Percentiles rank a stretch among this genome's conserved stretches.
Evolutionary conservation across 2,797 vertebrate species (phyloP).

Genomic region (Karalla daura): DNA sequence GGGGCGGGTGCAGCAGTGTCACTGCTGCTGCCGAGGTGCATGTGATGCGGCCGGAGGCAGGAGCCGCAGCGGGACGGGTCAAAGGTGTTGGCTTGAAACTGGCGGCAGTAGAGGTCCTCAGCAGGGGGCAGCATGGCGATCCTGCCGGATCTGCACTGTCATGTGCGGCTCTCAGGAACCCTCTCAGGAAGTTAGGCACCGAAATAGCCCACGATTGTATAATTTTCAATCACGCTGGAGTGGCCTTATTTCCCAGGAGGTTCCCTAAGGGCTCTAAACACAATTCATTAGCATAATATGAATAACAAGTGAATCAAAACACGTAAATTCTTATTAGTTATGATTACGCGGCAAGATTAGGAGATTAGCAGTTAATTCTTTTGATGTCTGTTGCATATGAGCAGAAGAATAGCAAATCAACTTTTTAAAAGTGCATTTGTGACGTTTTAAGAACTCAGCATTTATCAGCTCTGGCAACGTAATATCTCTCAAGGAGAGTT

Average conservation of each 20-base stretch:
- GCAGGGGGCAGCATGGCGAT: slow-evolving; percentile 52
- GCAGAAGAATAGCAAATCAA: neutral
- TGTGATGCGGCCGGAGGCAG: slow-evolving; percentile 73
- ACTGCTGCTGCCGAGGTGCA: slow-evolving; percentile 55
- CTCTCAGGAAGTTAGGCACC: slow-evolving; percentile 1
- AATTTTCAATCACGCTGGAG: slow-evolving; percentile 16
- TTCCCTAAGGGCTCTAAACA: slow-evolving; percentile 2
- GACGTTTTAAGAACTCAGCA: slow-evolving; percentile 15
- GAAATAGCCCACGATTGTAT: slow-evolving; percentile 31
- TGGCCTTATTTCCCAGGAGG: slow-evolving; percentile 65
- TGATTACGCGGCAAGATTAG: slow-evolving; percentile 17
- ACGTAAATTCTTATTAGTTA: slow-evolving; percentile 18
- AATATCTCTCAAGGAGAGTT: slow-evolving; percentile 6
- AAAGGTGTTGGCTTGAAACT: slow-evolving; percentile 76
- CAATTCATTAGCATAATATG: slow-evolving; percentile 44
- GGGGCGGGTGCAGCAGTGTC: neutral
- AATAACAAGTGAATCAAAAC: slow-evolving; percentile 44
- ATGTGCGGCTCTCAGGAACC: neutral
- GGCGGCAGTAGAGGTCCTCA: slow-evolving; percentile 67
- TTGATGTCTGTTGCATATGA: slow-evolving; percentile 20
- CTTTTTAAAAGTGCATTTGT: neutral
- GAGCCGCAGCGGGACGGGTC: slow-evolving; percentile 73
- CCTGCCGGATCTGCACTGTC: slow-evolving; percentile 5
- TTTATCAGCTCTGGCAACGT: slow-evolving; percentile 6
- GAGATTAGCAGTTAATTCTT: slow-evolving; percentile 28